phyloP scores from a whole-genome alignment of 2,797 vertebrate species.

The Toxotes lorentzi region DNA sequence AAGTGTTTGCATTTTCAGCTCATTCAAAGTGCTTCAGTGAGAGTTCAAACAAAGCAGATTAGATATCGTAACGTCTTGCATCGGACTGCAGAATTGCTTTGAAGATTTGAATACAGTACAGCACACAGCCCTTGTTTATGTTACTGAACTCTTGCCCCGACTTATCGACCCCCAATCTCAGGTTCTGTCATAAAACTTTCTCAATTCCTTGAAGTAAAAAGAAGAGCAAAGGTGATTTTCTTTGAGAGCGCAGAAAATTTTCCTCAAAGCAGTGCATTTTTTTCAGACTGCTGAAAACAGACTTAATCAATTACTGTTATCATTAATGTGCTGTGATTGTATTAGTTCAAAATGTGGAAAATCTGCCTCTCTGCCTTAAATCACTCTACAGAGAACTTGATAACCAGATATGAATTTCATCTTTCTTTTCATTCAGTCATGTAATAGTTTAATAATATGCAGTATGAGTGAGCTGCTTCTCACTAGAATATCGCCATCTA shows the following conservation, averaged over 20 bases:
- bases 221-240: not conserved
- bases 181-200: constrained; percentile 3
- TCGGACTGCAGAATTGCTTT: not conserved
- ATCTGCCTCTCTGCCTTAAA: accelerated
- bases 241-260: not conserved
- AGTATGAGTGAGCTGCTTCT: too few relatives aligned
- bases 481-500: too few relatives aligned
- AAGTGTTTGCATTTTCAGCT: not conserved
- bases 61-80: not conserved
- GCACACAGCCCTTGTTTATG: not conserved
- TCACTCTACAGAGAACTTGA: not conserved
- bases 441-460: not conserved
- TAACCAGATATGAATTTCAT: not conserved
- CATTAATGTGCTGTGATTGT: not conserved
- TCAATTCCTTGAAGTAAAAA: constrained; percentile 6
- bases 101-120: not conserved
- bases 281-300: not conserved
- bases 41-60: not conserved
- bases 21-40: not conserved
- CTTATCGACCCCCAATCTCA: not conserved
- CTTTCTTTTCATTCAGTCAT: not conserved
- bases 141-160: not conserved
- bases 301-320: not conserved
- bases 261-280: not conserved
- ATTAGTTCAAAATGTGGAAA: not conserved